Evolutionary conservation across 1,140 invertebrate species (phyloP).

Genomic region (Neuroterus valhalla): DNA sequence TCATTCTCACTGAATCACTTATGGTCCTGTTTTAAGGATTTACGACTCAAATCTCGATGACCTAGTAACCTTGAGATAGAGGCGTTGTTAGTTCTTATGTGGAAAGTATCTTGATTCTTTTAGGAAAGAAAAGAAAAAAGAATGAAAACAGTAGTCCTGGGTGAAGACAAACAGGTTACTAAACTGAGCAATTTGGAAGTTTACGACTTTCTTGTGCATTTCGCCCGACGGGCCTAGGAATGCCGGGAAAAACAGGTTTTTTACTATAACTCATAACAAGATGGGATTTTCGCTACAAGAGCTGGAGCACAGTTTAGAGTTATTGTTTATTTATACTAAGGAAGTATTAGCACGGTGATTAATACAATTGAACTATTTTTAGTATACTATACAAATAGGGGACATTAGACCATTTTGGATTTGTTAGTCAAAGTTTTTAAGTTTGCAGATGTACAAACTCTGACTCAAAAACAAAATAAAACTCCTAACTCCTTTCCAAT

Average conservation of each 20-base stretch:
- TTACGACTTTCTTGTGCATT: conserved; percentile 24
- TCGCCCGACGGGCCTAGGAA: not conserved
- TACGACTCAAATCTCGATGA: conserved; percentile 55
- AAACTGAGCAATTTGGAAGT: conserved; percentile 5
- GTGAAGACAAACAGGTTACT: conserved; percentile 23
- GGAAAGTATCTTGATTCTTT: conserved; percentile 16
- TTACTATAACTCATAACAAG: not conserved
- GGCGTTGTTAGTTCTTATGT: conserved; percentile 27
- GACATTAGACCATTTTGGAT: too few species aligned
- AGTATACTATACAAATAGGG: too few species aligned
- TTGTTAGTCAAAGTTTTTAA: too few species aligned
- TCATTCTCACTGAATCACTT: conserved; percentile 39
- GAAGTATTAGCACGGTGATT: too few species aligned
- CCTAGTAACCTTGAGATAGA: conserved; percentile 51
- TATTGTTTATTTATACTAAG: too few species aligned
- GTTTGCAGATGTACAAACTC: too few species aligned
- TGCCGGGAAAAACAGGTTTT: conserved; percentile 1
- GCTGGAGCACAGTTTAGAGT: not conserved
- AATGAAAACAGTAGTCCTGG: not conserved
- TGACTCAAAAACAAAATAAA: too few species aligned
- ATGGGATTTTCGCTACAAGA: not conserved
- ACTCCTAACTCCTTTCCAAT: too few species aligned
- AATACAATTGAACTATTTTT: too few species aligned
- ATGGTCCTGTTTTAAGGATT: conserved; percentile 43
- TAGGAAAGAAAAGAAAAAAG: not conserved